These are phyloP conservation scores for Scaptomyza graminum DNA, from an alignment of 1,140 invertebrate species.

Conservation along the genomic window DNA sequence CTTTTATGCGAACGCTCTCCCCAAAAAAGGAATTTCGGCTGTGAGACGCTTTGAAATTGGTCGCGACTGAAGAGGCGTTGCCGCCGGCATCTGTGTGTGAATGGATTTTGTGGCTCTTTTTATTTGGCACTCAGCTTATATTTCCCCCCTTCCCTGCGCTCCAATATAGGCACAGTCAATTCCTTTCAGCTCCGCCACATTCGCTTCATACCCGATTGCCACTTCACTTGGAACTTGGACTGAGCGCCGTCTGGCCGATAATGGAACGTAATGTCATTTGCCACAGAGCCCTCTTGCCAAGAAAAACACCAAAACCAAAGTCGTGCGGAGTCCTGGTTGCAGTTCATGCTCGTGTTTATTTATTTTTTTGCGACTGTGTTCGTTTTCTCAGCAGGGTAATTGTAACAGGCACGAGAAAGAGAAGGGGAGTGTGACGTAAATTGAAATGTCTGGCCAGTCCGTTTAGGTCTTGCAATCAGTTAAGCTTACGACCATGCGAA, in stretches of 20 bases:
- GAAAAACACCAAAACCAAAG: constrained; percentile 28
- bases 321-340: constrained; percentile 6
- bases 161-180: constrained; percentile 21
- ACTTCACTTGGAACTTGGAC: constrained; percentile 1
- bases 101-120: constrained; percentile 76
- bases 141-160: constrained; percentile 7
- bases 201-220: background rate
- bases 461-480: constrained; percentile 1
- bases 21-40: constrained; percentile 56
- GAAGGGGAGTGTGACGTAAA: background rate
- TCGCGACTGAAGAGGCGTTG: constrained; percentile 31
- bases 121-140: constrained; percentile 63
- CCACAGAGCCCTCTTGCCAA: constrained; percentile 3
- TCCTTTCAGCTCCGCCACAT: background rate
- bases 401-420: background rate
- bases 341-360: background rate
- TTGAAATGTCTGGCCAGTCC: background rate
- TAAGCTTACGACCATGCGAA: background rate
- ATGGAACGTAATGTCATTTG: constrained; percentile 40
- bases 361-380: background rate
- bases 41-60: constrained; percentile 26
- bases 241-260: constrained; percentile 34
- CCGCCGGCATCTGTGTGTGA: constrained; percentile 50
- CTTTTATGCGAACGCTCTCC: constrained; percentile 61
- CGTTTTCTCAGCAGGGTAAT: background rate